Evolutionary conservation across 2,113 vertebrate genomes (phyloP).

Genomic region (Ovibos moschatus): DNA sequence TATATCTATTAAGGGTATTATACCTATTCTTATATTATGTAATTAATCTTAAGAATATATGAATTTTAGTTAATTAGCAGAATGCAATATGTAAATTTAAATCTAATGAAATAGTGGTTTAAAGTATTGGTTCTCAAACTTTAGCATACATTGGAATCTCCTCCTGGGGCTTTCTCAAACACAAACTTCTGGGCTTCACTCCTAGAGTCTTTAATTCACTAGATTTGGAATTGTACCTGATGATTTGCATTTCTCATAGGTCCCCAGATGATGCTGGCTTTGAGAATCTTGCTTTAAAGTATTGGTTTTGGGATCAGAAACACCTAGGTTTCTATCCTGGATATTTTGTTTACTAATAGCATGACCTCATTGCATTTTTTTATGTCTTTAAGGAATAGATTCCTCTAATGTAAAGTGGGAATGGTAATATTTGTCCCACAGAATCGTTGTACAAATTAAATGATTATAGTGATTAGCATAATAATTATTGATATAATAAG

Average conservation of each 20-base stretch:
- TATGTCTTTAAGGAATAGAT: neutral
- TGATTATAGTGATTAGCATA: neutral
- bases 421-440: neutral
- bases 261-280: neutral
- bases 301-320: neutral
- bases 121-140: neutral
- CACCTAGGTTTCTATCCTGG: neutral
- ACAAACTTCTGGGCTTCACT: neutral
- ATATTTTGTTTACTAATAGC: neutral
- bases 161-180: neutral
- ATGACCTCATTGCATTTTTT: neutral
- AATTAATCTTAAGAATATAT: neutral
- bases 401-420: neutral
- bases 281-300: neutral
- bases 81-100: neutral
- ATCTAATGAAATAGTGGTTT: neutral
- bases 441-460: neutral
- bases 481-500: neutral
- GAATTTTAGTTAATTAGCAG: neutral
- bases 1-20: neutral
- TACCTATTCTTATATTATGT: neutral
- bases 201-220: neutral
- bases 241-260: neutral
- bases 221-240: neutral
- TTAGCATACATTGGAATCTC: neutral